phyloP scores from a whole-genome alignment of 1,140 invertebrate genomes.

The Euglossa dilemma region DNA sequence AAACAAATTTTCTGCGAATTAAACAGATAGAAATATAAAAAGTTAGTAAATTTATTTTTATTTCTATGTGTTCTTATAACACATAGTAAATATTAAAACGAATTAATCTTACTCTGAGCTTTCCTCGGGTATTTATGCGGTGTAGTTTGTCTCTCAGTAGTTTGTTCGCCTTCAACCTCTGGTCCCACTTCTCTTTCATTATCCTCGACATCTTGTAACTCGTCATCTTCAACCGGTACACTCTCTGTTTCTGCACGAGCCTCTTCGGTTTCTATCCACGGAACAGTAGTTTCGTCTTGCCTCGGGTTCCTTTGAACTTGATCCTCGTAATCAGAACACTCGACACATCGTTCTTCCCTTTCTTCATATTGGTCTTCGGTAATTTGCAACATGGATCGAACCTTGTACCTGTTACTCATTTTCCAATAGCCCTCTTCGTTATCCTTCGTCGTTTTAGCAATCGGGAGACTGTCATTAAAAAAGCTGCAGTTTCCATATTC shows the following conservation, averaged over 20 bases:
- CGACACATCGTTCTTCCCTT: neutral
- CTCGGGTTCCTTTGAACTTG: neutral
- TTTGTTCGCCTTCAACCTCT: neutral
- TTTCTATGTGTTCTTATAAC: too few relatives aligned
- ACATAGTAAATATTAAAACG: too few relatives aligned
- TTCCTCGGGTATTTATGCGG: too few relatives aligned
- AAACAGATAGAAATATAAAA: too few relatives aligned
- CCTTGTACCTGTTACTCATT: neutral
- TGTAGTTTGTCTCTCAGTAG: too few relatives aligned
- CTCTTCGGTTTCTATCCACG: too few relatives aligned
- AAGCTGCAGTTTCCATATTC: neutral
- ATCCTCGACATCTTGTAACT: neutral
- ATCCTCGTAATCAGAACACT: neutral
- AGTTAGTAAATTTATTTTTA: too few relatives aligned
- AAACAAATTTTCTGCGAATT: too few relatives aligned
- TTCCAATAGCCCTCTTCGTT: neutral
- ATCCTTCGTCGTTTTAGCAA: neutral
- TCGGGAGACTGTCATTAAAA: neutral
- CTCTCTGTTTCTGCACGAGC: too few relatives aligned
- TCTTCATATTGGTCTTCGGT: neutral
- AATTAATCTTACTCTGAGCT: too few relatives aligned
- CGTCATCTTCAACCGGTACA: neutral
- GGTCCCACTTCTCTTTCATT: neutral
- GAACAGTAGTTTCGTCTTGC: neutral
- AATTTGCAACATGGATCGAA: constrained; percentile 1